phyloP scores from a whole-genome alignment of 2,113 vertebrate species.

The Tauraco erythrolophus region DNA sequence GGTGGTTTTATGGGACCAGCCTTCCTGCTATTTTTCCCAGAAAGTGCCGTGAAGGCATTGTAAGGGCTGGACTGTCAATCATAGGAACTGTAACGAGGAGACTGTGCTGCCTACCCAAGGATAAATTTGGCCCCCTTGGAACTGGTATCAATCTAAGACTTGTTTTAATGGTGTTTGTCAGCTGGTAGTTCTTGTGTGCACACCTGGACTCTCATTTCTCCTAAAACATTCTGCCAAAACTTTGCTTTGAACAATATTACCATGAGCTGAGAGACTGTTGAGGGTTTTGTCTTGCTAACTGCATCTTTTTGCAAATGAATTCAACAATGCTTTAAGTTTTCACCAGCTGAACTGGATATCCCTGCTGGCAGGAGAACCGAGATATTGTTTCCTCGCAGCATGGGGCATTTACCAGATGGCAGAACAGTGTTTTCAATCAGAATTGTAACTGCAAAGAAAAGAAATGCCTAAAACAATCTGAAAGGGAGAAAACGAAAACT shows the following conservation, averaged over 20 bases:
- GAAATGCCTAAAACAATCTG: neutral
- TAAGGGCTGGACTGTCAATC: neutral
- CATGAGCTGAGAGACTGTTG: neutral
- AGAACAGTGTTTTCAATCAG: neutral
- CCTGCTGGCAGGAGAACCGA: neutral
- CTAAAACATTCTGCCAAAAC: neutral
- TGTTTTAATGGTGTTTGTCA: neutral
- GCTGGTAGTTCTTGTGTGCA: neutral
- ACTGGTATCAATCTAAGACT: neutral
- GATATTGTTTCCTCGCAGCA: neutral
- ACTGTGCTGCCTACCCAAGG: neutral
- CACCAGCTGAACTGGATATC: neutral
- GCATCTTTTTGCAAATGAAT: neutral
- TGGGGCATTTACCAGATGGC: neutral
- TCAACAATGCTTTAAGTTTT: neutral
- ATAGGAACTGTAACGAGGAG: neutral
- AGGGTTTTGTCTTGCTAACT: neutral
- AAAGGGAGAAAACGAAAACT: neutral
- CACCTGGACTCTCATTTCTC: neutral
- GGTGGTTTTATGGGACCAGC: neutral
- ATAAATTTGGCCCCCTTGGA: neutral
- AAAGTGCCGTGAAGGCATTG: neutral
- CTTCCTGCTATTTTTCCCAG: neutral
- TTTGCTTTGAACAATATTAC: neutral
- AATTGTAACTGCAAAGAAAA: neutral